phyloP scores from a whole-genome alignment of 1,140 invertebrate genomes.

The Probaryconus sp. region DNA sequence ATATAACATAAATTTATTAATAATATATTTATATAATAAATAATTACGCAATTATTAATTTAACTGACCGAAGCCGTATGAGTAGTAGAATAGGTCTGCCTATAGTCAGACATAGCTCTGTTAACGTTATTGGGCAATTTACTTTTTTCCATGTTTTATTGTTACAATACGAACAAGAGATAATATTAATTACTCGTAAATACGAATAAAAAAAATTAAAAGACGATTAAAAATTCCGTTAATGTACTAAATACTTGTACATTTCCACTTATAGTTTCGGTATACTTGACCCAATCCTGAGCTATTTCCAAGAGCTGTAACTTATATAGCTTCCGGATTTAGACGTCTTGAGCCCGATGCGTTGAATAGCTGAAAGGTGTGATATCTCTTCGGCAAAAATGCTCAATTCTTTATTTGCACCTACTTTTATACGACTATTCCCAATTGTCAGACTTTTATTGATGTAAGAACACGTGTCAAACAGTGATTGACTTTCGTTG shows the following conservation, averaged over 20 bases:
- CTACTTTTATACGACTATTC: slow-evolving; percentile 37
- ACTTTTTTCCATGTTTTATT: too few species aligned
- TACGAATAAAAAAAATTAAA: slow-evolving; percentile 8
- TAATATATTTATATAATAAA: too few species aligned
- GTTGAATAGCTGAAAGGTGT: slow-evolving; percentile 30
- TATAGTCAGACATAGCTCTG: too few species aligned
- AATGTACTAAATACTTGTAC: slow-evolving; percentile 6
- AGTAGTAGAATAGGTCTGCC: too few species aligned
- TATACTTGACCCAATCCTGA: slow-evolving; percentile 16
- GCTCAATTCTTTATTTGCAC: slow-evolving; percentile 39
- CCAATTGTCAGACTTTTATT: slow-evolving; percentile 24
- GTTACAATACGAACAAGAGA: too few species aligned
- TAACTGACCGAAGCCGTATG: too few species aligned
- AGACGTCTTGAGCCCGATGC: slow-evolving; percentile 20
- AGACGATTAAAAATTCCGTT: slow-evolving; percentile 9
- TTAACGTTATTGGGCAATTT: too few species aligned
- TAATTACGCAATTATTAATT: too few species aligned
- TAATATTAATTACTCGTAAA: too few species aligned
- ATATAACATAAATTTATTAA: too few species aligned
- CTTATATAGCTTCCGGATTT: slow-evolving; percentile 32
- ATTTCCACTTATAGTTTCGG: slow-evolving; percentile 3
- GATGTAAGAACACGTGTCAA: slow-evolving; percentile 14
- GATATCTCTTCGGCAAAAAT: slow-evolving; percentile 26
- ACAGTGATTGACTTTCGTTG: too few species aligned
- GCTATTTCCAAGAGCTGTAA: slow-evolving; percentile 36